Evolutionary conservation across 2,113 vertebrate species (phyloP).

Genomic region (Ornithorhynchus anatinus): DNA sequence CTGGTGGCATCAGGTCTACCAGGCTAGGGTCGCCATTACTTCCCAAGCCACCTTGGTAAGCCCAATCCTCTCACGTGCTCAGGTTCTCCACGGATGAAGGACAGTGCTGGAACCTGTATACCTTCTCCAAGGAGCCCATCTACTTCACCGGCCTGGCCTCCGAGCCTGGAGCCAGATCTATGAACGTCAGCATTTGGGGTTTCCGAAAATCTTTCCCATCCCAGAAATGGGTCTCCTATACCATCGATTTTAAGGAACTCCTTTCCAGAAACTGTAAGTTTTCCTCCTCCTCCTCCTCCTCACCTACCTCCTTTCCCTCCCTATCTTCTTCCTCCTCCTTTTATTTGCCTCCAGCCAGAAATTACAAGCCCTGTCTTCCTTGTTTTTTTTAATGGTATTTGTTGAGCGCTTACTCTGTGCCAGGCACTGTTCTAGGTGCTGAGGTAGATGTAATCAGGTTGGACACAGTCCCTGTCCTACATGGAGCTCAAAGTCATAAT

Average conservation of each 20-base stretch:
- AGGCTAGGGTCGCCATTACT: background rate
- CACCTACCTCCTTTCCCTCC: too few species aligned
- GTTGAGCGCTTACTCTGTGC: too few species aligned
- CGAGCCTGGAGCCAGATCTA: conserved; percentile 87
- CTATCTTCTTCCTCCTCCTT: too few species aligned
- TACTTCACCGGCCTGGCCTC: conserved; percentile 90
- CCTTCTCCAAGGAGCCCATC: conserved; percentile 80
- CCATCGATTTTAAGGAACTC: conserved; percentile 87
- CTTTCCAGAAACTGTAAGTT: conserved; percentile 86
- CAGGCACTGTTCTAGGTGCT: too few species aligned
- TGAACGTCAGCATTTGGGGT: conserved; percentile 94
- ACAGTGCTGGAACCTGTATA: conserved; percentile 86
- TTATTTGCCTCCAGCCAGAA: too few species aligned
- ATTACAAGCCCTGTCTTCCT: too few species aligned
- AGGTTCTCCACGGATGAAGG: conserved; percentile 96
- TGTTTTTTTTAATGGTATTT: too few species aligned
- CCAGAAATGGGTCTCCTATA: conserved; percentile 87
- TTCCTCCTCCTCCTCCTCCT: background rate
- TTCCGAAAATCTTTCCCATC: conserved; percentile 76
- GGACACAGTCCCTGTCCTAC: too few species aligned
- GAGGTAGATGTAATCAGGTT: too few species aligned
- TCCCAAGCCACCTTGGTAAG: background rate
- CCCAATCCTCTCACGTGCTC: background rate
- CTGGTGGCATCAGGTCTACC: background rate
- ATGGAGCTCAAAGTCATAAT: too few species aligned